These are phyloP conservation scores for Ptyas mucosa DNA, from an alignment of 2,113 vertebrate species.

Conservation along the genomic window DNA sequence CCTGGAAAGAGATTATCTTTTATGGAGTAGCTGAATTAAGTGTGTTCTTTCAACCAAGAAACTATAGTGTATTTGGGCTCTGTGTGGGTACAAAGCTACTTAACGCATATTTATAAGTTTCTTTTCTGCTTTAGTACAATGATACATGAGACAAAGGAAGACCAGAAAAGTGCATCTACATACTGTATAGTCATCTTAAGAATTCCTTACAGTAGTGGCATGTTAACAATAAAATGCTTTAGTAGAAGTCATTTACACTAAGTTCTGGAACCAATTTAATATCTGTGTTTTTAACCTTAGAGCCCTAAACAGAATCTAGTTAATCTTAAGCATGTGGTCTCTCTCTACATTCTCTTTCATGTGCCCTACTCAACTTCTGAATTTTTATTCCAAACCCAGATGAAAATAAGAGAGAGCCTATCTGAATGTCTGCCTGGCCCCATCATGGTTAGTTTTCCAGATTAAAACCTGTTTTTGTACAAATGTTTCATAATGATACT, in stretches of 20 bases:
- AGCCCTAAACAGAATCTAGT: neutral
- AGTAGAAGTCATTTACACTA: neutral
- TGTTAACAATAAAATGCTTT: neutral
- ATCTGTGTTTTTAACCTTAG: neutral
- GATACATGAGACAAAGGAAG: neutral
- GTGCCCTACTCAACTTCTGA: neutral
- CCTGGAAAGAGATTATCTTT: constrained; percentile 51
- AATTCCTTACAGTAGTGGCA: neutral
- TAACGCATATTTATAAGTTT: neutral
- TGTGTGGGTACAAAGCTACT: constrained; percentile 12
- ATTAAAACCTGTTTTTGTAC: neutral
- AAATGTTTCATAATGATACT: neutral
- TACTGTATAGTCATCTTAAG: neutral
- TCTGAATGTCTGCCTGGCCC: neutral
- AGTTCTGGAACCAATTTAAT: neutral
- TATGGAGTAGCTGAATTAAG: constrained; percentile 45
- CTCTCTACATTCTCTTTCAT: neutral
- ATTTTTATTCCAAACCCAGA: neutral
- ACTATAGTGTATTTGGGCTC: constrained; percentile 3
- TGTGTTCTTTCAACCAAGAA: constrained; percentile 37
- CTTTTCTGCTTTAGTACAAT: neutral
- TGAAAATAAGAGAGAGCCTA: neutral
- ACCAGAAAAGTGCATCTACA: neutral
- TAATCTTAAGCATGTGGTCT: neutral
- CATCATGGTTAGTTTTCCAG: neutral